These are phyloP conservation scores for Tadarida brasiliensis DNA, from an alignment of 2,797 vertebrate species.

Conservation along the genomic window DNA sequence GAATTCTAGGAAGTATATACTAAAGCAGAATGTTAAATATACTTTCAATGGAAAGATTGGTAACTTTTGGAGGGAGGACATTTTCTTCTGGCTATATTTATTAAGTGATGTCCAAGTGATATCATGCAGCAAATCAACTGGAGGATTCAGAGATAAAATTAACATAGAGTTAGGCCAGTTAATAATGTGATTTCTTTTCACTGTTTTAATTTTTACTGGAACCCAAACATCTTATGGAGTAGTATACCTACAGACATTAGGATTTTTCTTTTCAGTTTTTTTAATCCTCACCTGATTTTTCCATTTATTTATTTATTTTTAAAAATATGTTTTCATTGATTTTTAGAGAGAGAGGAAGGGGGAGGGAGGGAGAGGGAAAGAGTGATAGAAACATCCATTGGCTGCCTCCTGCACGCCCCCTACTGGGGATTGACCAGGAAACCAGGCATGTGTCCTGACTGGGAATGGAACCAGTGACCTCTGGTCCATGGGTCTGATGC, in stretches of 20 bases:
- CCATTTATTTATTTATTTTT: too few species aligned
- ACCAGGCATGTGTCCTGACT: too few species aligned
- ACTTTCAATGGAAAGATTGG: not conserved
- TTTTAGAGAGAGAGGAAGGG: too few species aligned
- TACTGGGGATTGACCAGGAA: too few species aligned
- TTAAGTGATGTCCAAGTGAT: not conserved
- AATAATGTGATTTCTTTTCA: slow-evolving; percentile 37
- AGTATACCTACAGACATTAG: not conserved
- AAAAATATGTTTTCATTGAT: too few species aligned
- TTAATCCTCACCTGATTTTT: too few species aligned
- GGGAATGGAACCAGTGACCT: too few species aligned
- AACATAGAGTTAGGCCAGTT: not conserved
- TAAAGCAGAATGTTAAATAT: not conserved
- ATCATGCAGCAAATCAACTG: not conserved
- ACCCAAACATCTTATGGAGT: not conserved
- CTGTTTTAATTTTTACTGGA: slow-evolving; percentile 7
- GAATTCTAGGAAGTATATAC: not conserved
- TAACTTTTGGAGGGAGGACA: not conserved
- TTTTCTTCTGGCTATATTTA: not conserved
- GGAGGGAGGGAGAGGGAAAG: too few species aligned
- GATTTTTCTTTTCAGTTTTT: not conserved
- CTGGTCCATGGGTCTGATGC: too few species aligned
- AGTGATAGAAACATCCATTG: too few species aligned
- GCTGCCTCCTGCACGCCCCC: too few species aligned
- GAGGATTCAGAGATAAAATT: not conserved